Evolutionary conservation across 2,888 invertebrate genomes (phyloP).

Genomic region (Branchipolynoe longqiensis): DNA sequence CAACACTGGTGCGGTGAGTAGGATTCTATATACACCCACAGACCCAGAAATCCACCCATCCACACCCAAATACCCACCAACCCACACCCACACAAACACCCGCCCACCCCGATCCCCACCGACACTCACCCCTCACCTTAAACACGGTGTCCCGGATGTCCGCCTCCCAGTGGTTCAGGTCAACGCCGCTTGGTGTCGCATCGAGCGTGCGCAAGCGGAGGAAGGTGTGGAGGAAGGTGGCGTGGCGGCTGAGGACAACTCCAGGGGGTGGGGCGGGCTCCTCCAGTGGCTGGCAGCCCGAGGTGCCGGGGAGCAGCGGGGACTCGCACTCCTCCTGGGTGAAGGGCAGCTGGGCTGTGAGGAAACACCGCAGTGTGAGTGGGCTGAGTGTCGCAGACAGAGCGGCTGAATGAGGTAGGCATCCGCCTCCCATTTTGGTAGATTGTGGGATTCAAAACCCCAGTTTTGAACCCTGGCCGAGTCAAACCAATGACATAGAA

Average conservation of each 20-base stretch:
- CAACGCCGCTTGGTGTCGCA: not conserved
- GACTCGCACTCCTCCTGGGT: slow-evolving; percentile 9
- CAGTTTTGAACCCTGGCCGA: no score
- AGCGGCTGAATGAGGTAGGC: no score
- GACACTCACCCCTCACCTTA: not conserved
- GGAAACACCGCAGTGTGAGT: not conserved
- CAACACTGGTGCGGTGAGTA: no score
- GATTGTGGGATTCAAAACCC: no score
- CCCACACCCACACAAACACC: not conserved
- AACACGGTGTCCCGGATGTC: slow-evolving; percentile 11
- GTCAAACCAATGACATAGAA: no score
- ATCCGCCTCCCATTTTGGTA: no score
- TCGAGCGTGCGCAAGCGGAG: slow-evolving; percentile 16
- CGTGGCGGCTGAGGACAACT: slow-evolving; percentile 23
- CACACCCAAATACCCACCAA: not conserved
- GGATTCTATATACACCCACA: no score
- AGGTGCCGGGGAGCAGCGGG: slow-evolving; percentile 16
- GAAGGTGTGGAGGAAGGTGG: slow-evolving; percentile 20
- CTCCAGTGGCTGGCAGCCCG: not conserved
- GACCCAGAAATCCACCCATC: no score
- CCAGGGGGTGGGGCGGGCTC: not conserved
- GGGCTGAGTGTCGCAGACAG: no score
- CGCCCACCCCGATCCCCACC: not conserved
- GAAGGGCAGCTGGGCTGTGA: slow-evolving; percentile 20
- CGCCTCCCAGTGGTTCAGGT: slow-evolving; percentile 19